Conservation (phyloP, 1,140 invertebrate species). For the Holcopasites calliopsidis region DNA sequence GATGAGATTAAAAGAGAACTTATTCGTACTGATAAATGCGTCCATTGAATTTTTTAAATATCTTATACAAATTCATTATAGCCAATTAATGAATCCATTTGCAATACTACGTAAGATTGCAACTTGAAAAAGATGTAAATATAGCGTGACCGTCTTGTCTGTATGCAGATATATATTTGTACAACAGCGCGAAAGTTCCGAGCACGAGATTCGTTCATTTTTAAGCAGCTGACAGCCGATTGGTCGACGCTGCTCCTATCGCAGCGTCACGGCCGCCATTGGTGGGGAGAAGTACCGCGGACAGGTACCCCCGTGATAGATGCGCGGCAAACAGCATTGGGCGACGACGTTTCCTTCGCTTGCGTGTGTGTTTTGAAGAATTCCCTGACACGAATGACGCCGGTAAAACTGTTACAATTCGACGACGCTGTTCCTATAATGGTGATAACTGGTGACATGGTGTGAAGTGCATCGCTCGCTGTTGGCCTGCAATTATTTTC, state of each 20-base stretch:
- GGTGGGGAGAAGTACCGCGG: slow-evolving; percentile 22
- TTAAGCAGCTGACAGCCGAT: not conserved
- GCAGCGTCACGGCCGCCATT: not conserved
- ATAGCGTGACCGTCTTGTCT: too few species aligned
- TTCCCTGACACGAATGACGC: slow-evolving; percentile 43
- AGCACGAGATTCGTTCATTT: not conserved
- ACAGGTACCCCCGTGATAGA: slow-evolving; percentile 45
- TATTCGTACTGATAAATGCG: too few species aligned
- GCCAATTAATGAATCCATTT: too few species aligned
- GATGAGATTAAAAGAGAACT: too few species aligned
- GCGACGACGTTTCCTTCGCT: not conserved
- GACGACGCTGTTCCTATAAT: not conserved
- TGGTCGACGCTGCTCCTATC: not conserved
- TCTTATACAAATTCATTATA: too few species aligned
- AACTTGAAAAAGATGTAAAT: too few species aligned
- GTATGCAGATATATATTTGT: too few species aligned
- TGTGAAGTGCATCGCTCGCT: slow-evolving; percentile 26
- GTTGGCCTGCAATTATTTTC: not conserved
- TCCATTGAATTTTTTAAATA: too few species aligned
- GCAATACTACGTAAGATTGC: too few species aligned
- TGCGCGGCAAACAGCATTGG: slow-evolving; percentile 61
- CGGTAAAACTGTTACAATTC: slow-evolving; percentile 22
- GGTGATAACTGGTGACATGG: slow-evolving; percentile 4
- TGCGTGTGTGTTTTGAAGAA: not conserved
- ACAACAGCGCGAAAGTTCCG: slow-evolving; percentile 7